These are phyloP conservation scores for Nothoprocta pentlandii DNA, from an alignment of 2,113 vertebrate species.

Conservation along the genomic window DNA sequence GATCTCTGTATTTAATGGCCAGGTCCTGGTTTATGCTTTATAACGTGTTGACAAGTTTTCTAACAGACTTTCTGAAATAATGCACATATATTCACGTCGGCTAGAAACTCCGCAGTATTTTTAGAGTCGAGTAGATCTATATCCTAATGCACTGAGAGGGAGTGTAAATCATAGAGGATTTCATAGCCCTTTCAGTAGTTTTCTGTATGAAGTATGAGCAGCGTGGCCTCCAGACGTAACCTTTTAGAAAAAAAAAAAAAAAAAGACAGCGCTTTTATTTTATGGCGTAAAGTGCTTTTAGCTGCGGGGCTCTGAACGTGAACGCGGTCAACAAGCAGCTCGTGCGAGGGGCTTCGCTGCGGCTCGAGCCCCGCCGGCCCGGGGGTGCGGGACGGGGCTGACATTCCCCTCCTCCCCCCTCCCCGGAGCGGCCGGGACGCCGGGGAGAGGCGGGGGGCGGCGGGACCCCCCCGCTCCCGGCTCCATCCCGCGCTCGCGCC, in stretches of 20 bases:
- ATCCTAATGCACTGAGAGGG: slow-evolving; percentile 82
- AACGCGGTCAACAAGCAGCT: slow-evolving; percentile 86
- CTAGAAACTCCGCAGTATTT: slow-evolving; percentile 81
- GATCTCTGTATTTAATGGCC: slow-evolving; percentile 81
- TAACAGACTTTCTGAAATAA: slow-evolving; percentile 85
- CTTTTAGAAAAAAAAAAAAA: slow-evolving; percentile 86
- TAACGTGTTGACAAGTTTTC: slow-evolving; percentile 85
- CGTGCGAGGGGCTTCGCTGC: slow-evolving; percentile 60
- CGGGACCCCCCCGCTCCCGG: no score
- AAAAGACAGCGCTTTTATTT: slow-evolving; percentile 88
- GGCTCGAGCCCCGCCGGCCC: neutral
- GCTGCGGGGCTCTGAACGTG: slow-evolving; percentile 85
- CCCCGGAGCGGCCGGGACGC: no score
- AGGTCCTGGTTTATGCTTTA: slow-evolving; percentile 81
- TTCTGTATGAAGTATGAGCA: slow-evolving; percentile 87
- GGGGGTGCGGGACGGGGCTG: neutral
- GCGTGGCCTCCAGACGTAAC: slow-evolving; percentile 87
- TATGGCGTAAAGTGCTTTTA: slow-evolving; percentile 89
- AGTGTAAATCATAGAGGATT: slow-evolving; percentile 85
- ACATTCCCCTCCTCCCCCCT: no score
- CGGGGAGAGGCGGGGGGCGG: no score
- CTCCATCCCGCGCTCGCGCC: no score
- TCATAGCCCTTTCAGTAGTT: slow-evolving; percentile 87
- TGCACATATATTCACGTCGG: slow-evolving; percentile 82
- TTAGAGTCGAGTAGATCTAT: slow-evolving; percentile 82